These are phyloP conservation scores for Chloroceryle aenea DNA, from an alignment of 2,113 vertebrate species.

Conservation along the genomic window DNA sequence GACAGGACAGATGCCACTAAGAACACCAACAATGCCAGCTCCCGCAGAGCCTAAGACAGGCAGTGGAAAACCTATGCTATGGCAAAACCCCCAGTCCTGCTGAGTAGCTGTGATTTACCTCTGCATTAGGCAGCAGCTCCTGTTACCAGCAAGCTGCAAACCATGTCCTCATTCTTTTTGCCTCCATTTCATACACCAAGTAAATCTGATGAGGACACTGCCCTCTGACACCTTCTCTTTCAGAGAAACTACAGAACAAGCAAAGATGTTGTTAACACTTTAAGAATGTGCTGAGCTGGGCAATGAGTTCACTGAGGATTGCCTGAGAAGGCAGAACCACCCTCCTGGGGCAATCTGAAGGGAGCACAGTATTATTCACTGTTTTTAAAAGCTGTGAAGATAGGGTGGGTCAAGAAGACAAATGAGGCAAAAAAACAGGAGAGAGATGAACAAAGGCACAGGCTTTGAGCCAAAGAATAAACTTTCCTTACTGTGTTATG, in stretches of 20 bases:
- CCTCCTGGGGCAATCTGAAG: constrained; percentile 50
- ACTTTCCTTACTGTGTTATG: background rate
- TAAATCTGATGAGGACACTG: constrained; percentile 9
- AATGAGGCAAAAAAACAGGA: constrained; percentile 36
- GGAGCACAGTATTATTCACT: constrained; percentile 14
- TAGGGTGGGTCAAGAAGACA: constrained; percentile 57
- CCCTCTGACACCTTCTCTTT: constrained; percentile 27
- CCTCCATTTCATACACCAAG: background rate
- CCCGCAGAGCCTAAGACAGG: background rate
- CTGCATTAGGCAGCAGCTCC: background rate
- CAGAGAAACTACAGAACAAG: constrained; percentile 51
- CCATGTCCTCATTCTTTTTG: background rate
- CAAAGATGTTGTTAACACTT: constrained; percentile 56
- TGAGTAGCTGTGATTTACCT: background rate
- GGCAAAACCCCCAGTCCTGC: background rate
- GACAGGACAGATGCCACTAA: background rate
- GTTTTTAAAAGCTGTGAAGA: constrained; percentile 26
- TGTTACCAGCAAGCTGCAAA: background rate
- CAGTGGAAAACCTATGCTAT: background rate
- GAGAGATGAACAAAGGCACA: constrained; percentile 22
- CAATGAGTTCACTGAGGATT: constrained; percentile 30
- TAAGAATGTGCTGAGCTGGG: constrained; percentile 67
- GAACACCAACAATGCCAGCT: accelerated
- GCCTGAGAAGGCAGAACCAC: constrained; percentile 64
- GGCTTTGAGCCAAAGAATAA: constrained; percentile 48